These are phyloP conservation scores for Latrodectus elegans DNA, from an alignment of 2,888 invertebrate genomes.

Conservation along the genomic window DNA sequence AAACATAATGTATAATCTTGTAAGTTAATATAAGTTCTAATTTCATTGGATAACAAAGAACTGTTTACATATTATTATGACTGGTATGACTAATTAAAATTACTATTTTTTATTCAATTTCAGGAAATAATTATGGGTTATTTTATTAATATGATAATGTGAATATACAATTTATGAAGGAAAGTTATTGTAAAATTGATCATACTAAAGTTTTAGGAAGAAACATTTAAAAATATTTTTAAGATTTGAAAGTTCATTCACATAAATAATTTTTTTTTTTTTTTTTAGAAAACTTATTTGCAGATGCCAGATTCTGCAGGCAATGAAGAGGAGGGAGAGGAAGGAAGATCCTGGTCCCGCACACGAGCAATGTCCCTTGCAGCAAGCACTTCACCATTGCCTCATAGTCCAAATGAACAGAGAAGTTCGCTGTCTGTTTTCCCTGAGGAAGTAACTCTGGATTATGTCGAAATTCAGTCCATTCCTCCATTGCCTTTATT, in stretches of 20 bases:
- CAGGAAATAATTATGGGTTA: no score
- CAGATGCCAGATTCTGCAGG: slow-evolving; percentile 70
- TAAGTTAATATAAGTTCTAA: no score
- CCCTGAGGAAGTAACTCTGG: slow-evolving; percentile 90
- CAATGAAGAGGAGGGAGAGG: slow-evolving; percentile 80
- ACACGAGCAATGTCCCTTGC: slow-evolving; percentile 89
- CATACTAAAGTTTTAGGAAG: no score
- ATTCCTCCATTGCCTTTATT: slow-evolving; percentile 97
- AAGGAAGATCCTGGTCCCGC: slow-evolving; percentile 88
- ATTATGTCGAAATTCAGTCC: slow-evolving; percentile 97
- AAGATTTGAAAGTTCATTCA: not conserved
- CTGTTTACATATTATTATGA: no score
- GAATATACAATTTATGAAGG: no score
- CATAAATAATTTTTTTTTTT: not conserved
- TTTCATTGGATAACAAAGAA: no score
- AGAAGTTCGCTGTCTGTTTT: slow-evolving; percentile 85
- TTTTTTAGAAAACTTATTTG: slow-evolving; percentile 63
- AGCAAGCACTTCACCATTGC: slow-evolving; percentile 68
- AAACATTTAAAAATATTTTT: not conserved
- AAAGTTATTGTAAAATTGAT: no score
- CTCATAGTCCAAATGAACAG: slow-evolving; percentile 79
- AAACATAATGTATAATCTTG: no score
- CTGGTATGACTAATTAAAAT: no score
- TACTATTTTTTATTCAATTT: no score
- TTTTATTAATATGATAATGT: no score